Conservation (phyloP, 1,140 invertebrate species). For the Nasonia vitripennis region DNA sequence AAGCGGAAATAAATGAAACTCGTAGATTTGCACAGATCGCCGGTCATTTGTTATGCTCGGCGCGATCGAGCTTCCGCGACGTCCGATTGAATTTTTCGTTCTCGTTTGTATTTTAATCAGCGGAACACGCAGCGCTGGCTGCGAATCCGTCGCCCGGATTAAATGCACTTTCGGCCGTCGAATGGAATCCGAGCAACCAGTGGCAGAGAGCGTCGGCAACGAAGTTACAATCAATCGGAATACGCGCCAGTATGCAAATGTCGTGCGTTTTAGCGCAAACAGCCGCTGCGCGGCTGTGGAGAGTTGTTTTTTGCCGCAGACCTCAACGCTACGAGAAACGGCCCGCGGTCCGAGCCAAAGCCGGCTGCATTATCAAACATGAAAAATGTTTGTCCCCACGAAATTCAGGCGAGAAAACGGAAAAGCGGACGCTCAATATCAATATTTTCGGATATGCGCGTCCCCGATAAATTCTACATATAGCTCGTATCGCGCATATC, state of each 20-base stretch:
- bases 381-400: neutral
- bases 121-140: neutral
- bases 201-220: neutral
- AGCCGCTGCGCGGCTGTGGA: no score
- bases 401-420: neutral
- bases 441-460: neutral
- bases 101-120: neutral
- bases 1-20: no score
- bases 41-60: neutral
- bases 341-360: neutral
- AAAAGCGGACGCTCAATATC: neutral
- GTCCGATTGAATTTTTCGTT: neutral
- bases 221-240: constrained; percentile 7
- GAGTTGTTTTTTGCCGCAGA: no score
- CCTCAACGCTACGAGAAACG: neutral
- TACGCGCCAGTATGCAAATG: constrained; percentile 2
- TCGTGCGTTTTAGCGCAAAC: neutral
- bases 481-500: neutral
- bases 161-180: neutral
- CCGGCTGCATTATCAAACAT: neutral
- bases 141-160: neutral
- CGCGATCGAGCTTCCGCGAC: neutral
- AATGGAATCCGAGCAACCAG: neutral
- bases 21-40: neutral
- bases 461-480: neutral